Conservation (phyloP, 2,888 invertebrate species). For the Nysson spinosus region DNA sequence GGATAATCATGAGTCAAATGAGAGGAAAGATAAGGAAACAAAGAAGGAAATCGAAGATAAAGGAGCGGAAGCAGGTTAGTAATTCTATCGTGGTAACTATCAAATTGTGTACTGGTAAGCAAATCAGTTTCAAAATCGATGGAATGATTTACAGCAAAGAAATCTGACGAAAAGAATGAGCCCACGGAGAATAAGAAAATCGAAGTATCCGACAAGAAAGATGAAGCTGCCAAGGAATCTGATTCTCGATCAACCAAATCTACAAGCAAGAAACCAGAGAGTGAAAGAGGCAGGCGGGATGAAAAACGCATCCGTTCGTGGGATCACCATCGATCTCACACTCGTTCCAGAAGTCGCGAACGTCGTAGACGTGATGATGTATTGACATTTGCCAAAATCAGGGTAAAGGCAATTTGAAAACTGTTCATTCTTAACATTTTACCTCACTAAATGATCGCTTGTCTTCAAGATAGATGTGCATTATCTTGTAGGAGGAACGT, state of each 20-base stretch:
- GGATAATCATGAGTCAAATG: constrained; percentile 73
- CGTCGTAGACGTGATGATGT: constrained; percentile 82
- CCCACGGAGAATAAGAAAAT: constrained; percentile 78
- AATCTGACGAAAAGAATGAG: constrained; percentile 65
- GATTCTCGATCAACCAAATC: constrained; percentile 79
- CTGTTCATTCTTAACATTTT: too few relatives aligned
- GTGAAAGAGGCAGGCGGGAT: constrained; percentile 71
- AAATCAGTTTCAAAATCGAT: constrained; percentile 7
- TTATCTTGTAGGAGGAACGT: constrained; percentile 88
- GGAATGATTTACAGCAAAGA: constrained; percentile 43
- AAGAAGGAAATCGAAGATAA: constrained; percentile 79
- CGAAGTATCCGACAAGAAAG: constrained; percentile 75
- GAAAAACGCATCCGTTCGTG: constrained; percentile 75
- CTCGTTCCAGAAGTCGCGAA: constrained; percentile 75
- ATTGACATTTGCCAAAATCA: constrained; percentile 88
- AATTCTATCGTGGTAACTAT: background rate
- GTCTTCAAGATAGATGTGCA: too few relatives aligned
- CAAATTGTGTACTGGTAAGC: too few relatives aligned
- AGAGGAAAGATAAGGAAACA: constrained; percentile 73
- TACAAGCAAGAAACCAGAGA: constrained; percentile 76
- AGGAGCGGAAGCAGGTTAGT: constrained; percentile 71
- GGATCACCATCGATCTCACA: constrained; percentile 71
- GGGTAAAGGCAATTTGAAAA: constrained; percentile 78
- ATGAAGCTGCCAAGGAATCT: constrained; percentile 70
- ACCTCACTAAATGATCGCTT: too few relatives aligned